Evolutionary conservation across 1,140 invertebrate genomes (phyloP).

Genomic region (Zeugodacus cucurbitae): DNA sequence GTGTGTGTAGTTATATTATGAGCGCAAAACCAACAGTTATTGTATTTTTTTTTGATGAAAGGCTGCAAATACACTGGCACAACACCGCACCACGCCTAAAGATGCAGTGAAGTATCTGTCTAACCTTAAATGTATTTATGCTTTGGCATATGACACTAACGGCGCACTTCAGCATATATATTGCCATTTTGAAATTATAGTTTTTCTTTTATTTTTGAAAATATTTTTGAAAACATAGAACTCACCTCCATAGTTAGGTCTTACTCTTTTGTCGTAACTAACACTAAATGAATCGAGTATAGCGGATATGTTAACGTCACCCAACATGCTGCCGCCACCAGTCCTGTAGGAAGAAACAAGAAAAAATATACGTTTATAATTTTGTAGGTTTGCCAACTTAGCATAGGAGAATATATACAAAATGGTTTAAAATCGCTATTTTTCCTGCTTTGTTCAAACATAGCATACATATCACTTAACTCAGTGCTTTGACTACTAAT

Average conservation of each 20-base stretch:
- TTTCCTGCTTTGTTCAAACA: too few species aligned
- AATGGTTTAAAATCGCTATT: too few species aligned
- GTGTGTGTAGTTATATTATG: neutral
- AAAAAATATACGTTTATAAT: neutral
- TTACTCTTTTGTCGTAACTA: slow-evolving; percentile 97
- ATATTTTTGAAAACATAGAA: slow-evolving; percentile 53
- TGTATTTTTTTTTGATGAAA: neutral
- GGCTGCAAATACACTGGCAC: neutral
- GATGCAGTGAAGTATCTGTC: neutral
- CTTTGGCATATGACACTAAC: neutral
- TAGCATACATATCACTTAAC: too few species aligned
- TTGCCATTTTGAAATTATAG: neutral
- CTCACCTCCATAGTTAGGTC: slow-evolving; percentile 97
- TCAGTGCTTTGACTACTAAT: too few species aligned
- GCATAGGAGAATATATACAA: too few species aligned
- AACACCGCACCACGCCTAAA: neutral
- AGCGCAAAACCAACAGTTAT: neutral
- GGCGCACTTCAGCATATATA: neutral
- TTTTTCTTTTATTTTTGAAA: neutral
- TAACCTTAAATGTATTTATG: neutral
- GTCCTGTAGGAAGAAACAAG: slow-evolving; percentile 68
- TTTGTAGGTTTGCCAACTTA: too few species aligned
- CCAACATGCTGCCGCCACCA: slow-evolving; percentile 81
- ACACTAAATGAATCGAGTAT: slow-evolving; percentile 93
- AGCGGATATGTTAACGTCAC: slow-evolving; percentile 91